Conservation (phyloP, 2,113 vertebrate genomes). For the Hystrix brachyura region DNA sequence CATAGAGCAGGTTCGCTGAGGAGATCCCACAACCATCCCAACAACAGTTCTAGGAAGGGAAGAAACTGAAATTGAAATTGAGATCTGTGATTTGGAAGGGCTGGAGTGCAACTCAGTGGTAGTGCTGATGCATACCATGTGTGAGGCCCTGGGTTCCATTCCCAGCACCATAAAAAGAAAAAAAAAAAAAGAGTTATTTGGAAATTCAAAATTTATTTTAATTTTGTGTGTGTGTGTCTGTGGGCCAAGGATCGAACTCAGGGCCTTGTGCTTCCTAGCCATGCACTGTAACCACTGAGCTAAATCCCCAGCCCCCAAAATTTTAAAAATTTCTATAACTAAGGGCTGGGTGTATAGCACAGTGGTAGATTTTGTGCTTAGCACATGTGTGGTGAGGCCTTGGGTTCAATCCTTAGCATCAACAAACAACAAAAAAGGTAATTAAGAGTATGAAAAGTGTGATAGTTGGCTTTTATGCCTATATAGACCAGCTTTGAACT, state of each 20-base stretch:
- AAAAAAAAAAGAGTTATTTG: background rate
- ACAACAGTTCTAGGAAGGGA: background rate
- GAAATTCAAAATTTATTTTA: background rate
- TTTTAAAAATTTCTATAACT: background rate
- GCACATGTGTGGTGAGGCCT: too few species aligned
- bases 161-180: background rate
- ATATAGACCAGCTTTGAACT: background rate
- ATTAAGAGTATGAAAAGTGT: background rate
- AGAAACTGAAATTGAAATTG: background rate
- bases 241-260: too few species aligned
- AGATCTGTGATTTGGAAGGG: background rate
- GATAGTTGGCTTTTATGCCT: background rate
- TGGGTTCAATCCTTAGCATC: too few species aligned
- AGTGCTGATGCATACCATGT: background rate
- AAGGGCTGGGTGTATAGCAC: background rate
- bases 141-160: too few species aligned
- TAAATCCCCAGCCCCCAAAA: too few species aligned
- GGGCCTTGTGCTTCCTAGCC: too few species aligned
- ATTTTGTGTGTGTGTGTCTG: too few species aligned
- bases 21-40: background rate
- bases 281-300: too few species aligned
- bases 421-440: background rate
- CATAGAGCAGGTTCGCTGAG: fast-evolving
- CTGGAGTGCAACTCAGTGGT: background rate
- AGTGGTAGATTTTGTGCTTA: too few species aligned